These are phyloP conservation scores for Nephrocerus scutellatus DNA, from an alignment of 2,888 invertebrate genomes.

Conservation along the genomic window DNA sequence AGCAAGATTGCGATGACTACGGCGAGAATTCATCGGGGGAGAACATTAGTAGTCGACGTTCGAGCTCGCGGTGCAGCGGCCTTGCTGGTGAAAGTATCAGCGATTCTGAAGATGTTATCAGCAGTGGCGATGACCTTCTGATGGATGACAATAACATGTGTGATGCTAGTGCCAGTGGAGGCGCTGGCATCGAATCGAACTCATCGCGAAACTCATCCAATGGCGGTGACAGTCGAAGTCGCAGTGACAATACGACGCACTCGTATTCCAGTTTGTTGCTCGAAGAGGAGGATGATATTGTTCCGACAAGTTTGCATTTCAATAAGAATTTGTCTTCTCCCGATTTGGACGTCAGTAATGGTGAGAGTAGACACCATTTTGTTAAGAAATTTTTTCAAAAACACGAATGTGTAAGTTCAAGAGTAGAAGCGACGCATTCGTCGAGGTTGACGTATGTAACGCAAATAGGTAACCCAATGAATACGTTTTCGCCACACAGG, in stretches of 20 bases:
- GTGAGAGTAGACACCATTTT: constrained; percentile 22
- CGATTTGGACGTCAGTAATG: constrained; percentile 45
- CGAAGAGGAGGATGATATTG: constrained; percentile 47
- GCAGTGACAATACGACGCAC: constrained; percentile 47
- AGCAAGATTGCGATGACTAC: constrained; percentile 21
- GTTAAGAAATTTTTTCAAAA: background rate
- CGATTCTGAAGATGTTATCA: constrained; percentile 35
- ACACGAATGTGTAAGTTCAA: too few species aligned
- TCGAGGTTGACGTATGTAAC: too few species aligned
- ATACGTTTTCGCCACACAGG: too few species aligned
- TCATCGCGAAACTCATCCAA: constrained; percentile 43
- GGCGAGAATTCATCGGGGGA: constrained; percentile 25
- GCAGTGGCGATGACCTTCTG: constrained; percentile 42
- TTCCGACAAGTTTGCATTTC: constrained; percentile 37
- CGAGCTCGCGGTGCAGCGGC: constrained; percentile 26
- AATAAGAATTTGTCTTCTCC: constrained; percentile 31
- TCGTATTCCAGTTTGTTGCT: constrained; percentile 47
- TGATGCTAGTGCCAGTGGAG: constrained; percentile 24
- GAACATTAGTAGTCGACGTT: constrained; percentile 21
- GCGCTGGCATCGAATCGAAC: constrained; percentile 29
- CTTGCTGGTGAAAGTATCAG: constrained; percentile 24
- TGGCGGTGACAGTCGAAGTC: constrained; percentile 36
- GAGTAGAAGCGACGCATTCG: too few species aligned
- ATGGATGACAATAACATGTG: constrained; percentile 38
- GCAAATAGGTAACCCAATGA: too few species aligned